Evolutionary conservation across 2,888 invertebrate genomes (phyloP).

Genomic region (Cactoblastis cactorum): DNA sequence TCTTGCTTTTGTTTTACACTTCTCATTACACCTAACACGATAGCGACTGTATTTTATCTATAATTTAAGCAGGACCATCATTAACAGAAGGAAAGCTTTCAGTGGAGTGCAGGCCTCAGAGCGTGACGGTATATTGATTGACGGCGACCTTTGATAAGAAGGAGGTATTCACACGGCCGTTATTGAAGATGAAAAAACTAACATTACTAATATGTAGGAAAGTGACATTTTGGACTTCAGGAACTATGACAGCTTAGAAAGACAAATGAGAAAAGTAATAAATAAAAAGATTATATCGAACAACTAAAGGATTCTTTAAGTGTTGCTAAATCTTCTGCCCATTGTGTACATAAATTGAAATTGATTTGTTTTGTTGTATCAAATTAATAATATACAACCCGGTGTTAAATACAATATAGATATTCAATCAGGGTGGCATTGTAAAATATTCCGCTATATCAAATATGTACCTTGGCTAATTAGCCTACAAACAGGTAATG

Average conservation of each 20-base stretch:
- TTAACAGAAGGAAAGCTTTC: not conserved
- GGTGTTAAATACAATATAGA: slow-evolving; percentile 5
- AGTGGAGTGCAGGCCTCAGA: too few species aligned
- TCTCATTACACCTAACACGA: not conserved
- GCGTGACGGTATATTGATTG: slow-evolving; percentile 2
- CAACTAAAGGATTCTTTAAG: too few species aligned
- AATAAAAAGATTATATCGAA: too few species aligned
- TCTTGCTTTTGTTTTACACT: not conserved
- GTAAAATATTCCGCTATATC: slow-evolving; percentile 4
- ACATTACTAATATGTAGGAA: too few species aligned
- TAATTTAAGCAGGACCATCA: not conserved
- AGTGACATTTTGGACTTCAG: too few species aligned
- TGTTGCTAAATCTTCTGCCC: too few species aligned
- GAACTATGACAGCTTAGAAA: too few species aligned
- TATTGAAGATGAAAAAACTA: not conserved
- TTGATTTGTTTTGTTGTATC: too few species aligned
- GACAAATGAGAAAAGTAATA: too few species aligned
- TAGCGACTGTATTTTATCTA: not conserved
- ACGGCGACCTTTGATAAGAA: not conserved
- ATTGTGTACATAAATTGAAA: too few species aligned
- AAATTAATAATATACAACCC: not conserved
- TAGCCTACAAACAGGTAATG: slow-evolving; percentile 39
- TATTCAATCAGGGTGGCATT: slow-evolving; percentile 5
- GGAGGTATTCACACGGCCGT: not conserved
- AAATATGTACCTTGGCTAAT: slow-evolving; percentile 9